Base-by-base conservation (phyloP, 2,113 vertebrate species). In the Enhydra lutris region DNA sequence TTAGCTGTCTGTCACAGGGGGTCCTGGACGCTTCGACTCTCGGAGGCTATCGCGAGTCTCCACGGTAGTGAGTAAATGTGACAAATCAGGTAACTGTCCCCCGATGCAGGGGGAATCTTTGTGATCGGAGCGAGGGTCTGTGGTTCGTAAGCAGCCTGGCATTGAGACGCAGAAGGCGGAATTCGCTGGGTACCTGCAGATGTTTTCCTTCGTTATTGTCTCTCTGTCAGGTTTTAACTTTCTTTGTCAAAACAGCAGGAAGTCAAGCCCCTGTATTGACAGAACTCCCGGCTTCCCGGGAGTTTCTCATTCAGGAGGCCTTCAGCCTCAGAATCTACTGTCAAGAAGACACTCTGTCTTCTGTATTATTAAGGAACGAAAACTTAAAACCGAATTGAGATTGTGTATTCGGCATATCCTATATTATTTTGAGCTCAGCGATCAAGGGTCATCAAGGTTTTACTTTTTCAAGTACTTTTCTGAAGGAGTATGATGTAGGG, bases 221-320 rank as follows among this genome's bases (percentile, higher is more conserved):
- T 90, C 57, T 94, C 69, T 24, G 2, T 88, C 34, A 4, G 24
- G 26, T 29, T 76, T 93, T 78, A 17, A 55, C 78, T 61, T 69
- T n/a, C 6, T 78, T 94, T 65, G 65, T 79, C 93, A 65, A 91
- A 89, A 87, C 59, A 91, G 76, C 50, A 92, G 96, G 86, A 93
- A 63, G 34, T 88, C 81, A 11, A 65, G 74, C 65, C 65, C 34
- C n/a, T n/a, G 57, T 96, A n/a, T 55, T 81, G 74, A 78, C 20
- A 82, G 86, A 63, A 76, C 36, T 73, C 86, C 82, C 29, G 50
- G 81, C 59, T 91, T 74, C 34, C 31, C 29, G 23, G 57, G 6
- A 50, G 55, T 55, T 80, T 47, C 57, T 55, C 39, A 67, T 31
- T 83, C 63, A 76, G 67, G 65, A 65, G 52, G 24, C 87, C 67